phyloP scores from a whole-genome alignment of 2,113 vertebrate species.

The Noturus placidus region DNA sequence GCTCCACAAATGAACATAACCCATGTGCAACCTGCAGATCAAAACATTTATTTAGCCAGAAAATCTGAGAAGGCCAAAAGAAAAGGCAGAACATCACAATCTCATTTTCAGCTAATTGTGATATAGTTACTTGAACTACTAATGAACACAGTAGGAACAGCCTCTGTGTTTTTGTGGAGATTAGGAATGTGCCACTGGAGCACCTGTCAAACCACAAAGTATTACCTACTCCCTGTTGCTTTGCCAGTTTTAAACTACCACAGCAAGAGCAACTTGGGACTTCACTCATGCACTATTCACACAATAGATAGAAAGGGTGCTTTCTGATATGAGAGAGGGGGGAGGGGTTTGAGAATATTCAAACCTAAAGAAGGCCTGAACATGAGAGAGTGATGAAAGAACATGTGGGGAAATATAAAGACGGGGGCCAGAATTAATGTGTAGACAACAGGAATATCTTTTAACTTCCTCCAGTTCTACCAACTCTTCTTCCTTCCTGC shows the following conservation, averaged over 20 bases:
- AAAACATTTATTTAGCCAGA: background rate
- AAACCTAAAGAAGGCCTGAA: conserved; percentile 42
- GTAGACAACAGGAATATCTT: conserved; percentile 19
- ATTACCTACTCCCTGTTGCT: conserved; percentile 34
- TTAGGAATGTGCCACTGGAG: conserved; percentile 34
- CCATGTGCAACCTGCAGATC: background rate
- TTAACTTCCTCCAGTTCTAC: conserved; percentile 10
- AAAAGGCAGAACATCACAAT: background rate
- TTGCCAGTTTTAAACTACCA: conserved; percentile 13
- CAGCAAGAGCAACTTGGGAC: conserved; percentile 28
- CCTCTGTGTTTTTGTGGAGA: background rate
- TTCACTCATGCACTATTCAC: background rate
- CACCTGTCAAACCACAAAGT: conserved; percentile 34
- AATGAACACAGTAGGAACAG: conserved; percentile 9
- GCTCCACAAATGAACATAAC: background rate
- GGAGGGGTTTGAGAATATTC: conserved; percentile 25
- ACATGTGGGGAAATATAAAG: background rate
- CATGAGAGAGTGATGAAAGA: background rate
- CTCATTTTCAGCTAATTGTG: conserved; percentile 7
- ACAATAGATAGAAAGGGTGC: background rate
- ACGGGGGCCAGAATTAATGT: background rate
- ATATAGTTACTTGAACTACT: conserved; percentile 2
- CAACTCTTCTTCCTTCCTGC: conserved; percentile 20
- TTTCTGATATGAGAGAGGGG: conserved; percentile 33
- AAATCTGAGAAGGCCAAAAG: conserved; percentile 30